These are phyloP conservation scores for Lophius piscatorius DNA, from an alignment of 2,113 vertebrate species.

Conservation along the genomic window DNA sequence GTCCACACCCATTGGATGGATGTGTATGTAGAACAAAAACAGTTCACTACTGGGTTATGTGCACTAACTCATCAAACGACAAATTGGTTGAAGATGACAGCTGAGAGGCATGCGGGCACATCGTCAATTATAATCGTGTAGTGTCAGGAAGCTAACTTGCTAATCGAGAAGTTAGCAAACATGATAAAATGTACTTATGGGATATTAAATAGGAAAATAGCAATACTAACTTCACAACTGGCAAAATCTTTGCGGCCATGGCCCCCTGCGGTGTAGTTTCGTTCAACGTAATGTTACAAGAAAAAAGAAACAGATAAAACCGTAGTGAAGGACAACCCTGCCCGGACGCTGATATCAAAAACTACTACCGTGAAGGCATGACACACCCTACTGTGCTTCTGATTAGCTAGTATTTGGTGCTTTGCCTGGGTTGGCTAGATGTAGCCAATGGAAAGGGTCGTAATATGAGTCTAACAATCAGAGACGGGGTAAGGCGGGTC, in stretches of 20 bases:
- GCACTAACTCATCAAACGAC: neutral
- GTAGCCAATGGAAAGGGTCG: too few relatives aligned
- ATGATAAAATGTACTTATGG: neutral
- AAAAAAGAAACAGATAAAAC: neutral
- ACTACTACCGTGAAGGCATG: too few relatives aligned
- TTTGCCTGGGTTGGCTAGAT: too few relatives aligned
- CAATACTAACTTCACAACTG: constrained; percentile 80
- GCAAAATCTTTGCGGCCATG: constrained; percentile 81
- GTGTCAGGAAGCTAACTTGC: constrained; percentile 24
- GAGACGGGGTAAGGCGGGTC: too few relatives aligned
- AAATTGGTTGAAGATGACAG: neutral
- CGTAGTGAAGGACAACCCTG: constrained; percentile 66
- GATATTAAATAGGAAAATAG: neutral
- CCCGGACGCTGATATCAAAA: too few relatives aligned
- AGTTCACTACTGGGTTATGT: too few relatives aligned
- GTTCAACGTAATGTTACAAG: neutral
- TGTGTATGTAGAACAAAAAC: too few relatives aligned
- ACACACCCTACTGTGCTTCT: too few relatives aligned
- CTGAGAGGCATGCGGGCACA: constrained; percentile 1
- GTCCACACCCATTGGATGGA: too few relatives aligned
- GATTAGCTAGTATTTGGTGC: too few relatives aligned
- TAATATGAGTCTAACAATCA: too few relatives aligned
- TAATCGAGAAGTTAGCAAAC: constrained; percentile 20
- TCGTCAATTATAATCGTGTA: too few relatives aligned
- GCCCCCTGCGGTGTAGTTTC: constrained; percentile 1